These are phyloP conservation scores for Hyles lineata DNA, from an alignment of 2,888 invertebrate species.

Conservation along the genomic window DNA sequence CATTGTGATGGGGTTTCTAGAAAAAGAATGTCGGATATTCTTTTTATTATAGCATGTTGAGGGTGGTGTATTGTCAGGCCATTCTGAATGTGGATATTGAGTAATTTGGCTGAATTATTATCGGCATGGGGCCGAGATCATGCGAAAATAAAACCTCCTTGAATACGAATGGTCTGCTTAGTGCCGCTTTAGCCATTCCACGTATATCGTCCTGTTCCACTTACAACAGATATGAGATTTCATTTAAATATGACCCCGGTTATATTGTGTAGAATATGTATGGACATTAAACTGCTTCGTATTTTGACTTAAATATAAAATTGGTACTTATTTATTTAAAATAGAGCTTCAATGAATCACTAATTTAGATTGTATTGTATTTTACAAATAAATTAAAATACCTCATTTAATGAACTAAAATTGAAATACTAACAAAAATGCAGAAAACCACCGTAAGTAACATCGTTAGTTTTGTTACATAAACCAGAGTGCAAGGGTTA, in stretches of 20 bases:
- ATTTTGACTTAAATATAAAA: not conserved
- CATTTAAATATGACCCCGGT: not conserved
- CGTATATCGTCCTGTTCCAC: slow-evolving; percentile 40
- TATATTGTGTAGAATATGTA: not conserved
- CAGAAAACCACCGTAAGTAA: too few relatives aligned
- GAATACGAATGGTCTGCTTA: slow-evolving; percentile 67
- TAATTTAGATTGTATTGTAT: too few relatives aligned
- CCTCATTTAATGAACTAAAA: too few relatives aligned
- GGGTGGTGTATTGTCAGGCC: slow-evolving; percentile 36
- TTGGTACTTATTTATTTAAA: not conserved
- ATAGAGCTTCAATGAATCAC: too few relatives aligned
- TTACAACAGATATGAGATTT: slow-evolving; percentile 1
- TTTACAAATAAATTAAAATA: too few relatives aligned
- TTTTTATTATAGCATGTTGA: not conserved
- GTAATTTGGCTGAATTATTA: slow-evolving; percentile 60
- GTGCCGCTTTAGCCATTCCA: slow-evolving; percentile 41
- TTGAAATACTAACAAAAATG: too few relatives aligned
- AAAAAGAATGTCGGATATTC: too few relatives aligned
- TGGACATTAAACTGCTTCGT: not conserved
- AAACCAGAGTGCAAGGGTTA: too few relatives aligned
- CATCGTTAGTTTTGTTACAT: too few relatives aligned
- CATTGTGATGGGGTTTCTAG: not conserved
- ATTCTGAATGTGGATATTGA: slow-evolving; percentile 41
- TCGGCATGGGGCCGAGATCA: slow-evolving; percentile 48
- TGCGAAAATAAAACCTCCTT: slow-evolving; percentile 56